phyloP scores from a whole-genome alignment of 2,888 invertebrate species.

The Bursaphelenchus okinawaensis region DNA sequence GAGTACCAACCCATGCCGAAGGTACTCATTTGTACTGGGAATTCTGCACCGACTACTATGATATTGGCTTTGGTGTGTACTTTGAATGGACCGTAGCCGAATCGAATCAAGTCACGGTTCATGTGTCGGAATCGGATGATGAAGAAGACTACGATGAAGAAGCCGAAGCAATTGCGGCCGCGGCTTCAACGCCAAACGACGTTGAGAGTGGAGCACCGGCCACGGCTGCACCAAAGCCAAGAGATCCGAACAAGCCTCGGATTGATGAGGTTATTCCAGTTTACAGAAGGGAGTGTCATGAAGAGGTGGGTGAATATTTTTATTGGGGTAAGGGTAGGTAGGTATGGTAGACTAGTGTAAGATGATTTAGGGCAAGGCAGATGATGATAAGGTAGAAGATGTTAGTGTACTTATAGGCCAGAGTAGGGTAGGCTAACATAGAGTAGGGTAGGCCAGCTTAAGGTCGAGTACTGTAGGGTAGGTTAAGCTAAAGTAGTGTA shows the following conservation, averaged over 20 bases:
- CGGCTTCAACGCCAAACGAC: constrained; percentile 60
- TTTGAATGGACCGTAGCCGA: constrained; percentile 81
- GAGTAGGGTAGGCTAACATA: no score
- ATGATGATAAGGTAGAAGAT: no score
- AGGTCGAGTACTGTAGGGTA: no score
- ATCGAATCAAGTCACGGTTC: constrained; percentile 77
- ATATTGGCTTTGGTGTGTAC: constrained; percentile 87
- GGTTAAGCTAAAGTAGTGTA: no score
- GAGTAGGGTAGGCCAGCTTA: no score
- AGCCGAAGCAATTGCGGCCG: constrained; percentile 20
- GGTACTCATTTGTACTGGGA: constrained; percentile 95
- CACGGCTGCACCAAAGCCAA: constrained; percentile 22
- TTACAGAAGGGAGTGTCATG: constrained; percentile 90
- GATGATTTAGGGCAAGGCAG: no score
- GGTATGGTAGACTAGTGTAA: no score
- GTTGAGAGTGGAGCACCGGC: constrained; percentile 64
- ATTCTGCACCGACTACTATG: constrained; percentile 95
- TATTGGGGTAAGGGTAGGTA: not conserved
- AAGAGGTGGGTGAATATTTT: constrained; percentile 64
- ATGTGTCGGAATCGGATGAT: constrained; percentile 89
- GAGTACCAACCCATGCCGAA: constrained; percentile 90
- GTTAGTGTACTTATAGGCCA: no score
- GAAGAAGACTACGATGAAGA: constrained; percentile 64
- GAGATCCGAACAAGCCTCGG: constrained; percentile 62
- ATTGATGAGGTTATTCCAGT: constrained; percentile 84